phyloP scores from a whole-genome alignment of 2,113 vertebrate species.

The Lethenteron reissneri region DNA sequence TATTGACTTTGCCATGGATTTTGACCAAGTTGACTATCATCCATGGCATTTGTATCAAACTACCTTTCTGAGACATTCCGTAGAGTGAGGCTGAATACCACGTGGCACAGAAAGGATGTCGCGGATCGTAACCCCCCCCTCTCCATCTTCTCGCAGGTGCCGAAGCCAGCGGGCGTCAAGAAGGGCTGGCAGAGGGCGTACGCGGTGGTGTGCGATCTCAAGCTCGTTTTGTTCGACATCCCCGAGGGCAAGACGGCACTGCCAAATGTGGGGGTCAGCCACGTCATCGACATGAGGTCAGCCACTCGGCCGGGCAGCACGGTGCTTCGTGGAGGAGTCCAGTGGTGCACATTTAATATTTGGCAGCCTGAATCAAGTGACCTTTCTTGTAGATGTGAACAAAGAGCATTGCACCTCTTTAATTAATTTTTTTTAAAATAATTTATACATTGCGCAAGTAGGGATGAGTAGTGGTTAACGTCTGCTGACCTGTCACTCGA shows the following conservation, averaged over 20 bases:
- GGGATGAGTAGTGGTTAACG: background rate
- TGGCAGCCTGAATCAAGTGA: too few relatives aligned
- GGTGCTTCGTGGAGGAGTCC: too few relatives aligned
- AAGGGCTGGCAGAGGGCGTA: slow-evolving; percentile 83
- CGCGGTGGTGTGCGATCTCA: slow-evolving; percentile 90
- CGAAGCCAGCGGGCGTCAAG: slow-evolving; percentile 90
- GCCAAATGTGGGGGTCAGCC: slow-evolving; percentile 61
- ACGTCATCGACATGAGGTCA: slow-evolving; percentile 97
- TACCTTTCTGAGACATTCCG: too few relatives aligned
- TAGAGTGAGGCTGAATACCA: too few relatives aligned
- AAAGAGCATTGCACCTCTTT: background rate
- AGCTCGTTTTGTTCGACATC: slow-evolving; percentile 78
- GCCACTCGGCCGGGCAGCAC: slow-evolving; percentile 8
- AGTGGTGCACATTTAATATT: too few relatives aligned
- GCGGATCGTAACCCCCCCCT: too few relatives aligned
- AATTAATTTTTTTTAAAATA: background rate
- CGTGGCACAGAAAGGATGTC: too few relatives aligned
- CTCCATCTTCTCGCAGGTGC: slow-evolving; percentile 31
- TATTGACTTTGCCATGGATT: too few relatives aligned
- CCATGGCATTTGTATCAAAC: too few relatives aligned
- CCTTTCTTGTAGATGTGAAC: background rate
- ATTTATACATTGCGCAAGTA: background rate
- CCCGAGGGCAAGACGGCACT: slow-evolving; percentile 67
- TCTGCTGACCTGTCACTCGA: too few relatives aligned
- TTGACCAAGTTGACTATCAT: too few relatives aligned